Evolutionary conservation across 2,113 vertebrate species (phyloP).

Genomic region (Malurus melanocephalus): DNA sequence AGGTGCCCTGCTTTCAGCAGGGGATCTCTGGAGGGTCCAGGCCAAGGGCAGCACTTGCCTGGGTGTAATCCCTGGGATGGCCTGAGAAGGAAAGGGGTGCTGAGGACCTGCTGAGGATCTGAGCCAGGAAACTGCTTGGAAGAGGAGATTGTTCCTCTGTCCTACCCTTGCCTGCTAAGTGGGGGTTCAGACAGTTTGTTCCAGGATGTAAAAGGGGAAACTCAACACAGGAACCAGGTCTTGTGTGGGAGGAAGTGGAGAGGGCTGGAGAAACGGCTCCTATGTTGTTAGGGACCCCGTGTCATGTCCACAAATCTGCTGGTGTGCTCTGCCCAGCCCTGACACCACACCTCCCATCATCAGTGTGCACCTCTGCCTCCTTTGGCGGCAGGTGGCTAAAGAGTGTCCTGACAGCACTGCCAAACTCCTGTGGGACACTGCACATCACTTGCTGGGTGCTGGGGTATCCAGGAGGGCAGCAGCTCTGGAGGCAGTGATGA

Average conservation of each 20-base stretch:
- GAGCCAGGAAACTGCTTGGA: background rate
- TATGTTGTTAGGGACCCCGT: background rate
- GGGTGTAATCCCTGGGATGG: background rate
- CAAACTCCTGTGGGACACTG: background rate
- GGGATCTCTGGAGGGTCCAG: background rate
- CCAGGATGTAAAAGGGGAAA: background rate
- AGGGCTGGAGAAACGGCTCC: background rate
- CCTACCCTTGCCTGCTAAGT: background rate
- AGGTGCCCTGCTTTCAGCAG: fast-evolving
- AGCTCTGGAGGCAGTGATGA: background rate
- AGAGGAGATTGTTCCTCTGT: background rate
- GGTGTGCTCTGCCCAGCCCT: background rate
- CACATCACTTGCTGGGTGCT: background rate
- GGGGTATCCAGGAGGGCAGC: background rate
- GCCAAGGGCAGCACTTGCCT: background rate
- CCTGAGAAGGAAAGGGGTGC: background rate
- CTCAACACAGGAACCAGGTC: fast-evolving
- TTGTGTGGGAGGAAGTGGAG: background rate
- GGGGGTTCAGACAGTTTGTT: background rate
- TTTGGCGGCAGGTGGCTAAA: background rate
- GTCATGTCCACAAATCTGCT: background rate
- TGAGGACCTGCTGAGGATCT: background rate
- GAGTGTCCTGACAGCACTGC: background rate
- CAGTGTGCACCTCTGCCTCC: background rate
- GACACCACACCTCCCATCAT: background rate